Evolutionary conservation across 2,113 vertebrate species (phyloP), one percentile per base, ranked within the genome.

Genomic region (Malurus melanocephalus): DNA sequence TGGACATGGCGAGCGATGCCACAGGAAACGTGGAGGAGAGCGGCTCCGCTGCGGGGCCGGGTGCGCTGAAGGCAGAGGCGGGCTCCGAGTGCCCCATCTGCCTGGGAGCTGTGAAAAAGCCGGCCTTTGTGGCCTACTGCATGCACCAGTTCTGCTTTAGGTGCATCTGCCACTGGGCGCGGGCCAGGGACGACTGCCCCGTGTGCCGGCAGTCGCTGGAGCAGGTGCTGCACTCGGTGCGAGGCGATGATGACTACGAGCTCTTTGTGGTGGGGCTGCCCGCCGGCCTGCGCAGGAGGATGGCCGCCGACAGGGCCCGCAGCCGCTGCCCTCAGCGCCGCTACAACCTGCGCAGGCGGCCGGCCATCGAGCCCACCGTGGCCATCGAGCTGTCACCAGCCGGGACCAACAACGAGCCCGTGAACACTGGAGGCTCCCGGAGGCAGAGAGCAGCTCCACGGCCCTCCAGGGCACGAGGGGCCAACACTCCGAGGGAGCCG

Each of bases 141-240:
- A 64, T 69, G 79, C 72, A 77, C 79, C 57, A 51, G 13, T 88
- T 88, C 79, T 88, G 79, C 72, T 82, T 82, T 17, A 49, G 49
- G 15, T 82, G 71, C 64, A 83, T 83, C 72, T 49, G 5, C 35
- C 64, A 38, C 22, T 76, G 87, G 56, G 43, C 49, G 19, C 43
- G 2, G 15, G 13, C 1, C 28, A 28, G 60, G 33, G 53, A 73
- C 7, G 52, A 66, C 23, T 73, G 85, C n/a, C 85, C 68, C 0
- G 60, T 87, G 38, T 87, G 85, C 85, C 48, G 85, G 23, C 85
- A 87, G 40, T 2, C 68, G 14, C 45, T 87, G 76, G 85, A 87
- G 76, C 52, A 66, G 68, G 45, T 87, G 40, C 68, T 87, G 60
- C 76, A 66, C 68, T 87, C 76, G 0, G 38, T 87, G 60, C 28